A percentile compares a stretch with the other conserved stretches of the same genome.
These are phyloP conservation scores for Columba janthina DNA, from an alignment of 2,113 vertebrate genomes.

Conservation along the genomic window DNA sequence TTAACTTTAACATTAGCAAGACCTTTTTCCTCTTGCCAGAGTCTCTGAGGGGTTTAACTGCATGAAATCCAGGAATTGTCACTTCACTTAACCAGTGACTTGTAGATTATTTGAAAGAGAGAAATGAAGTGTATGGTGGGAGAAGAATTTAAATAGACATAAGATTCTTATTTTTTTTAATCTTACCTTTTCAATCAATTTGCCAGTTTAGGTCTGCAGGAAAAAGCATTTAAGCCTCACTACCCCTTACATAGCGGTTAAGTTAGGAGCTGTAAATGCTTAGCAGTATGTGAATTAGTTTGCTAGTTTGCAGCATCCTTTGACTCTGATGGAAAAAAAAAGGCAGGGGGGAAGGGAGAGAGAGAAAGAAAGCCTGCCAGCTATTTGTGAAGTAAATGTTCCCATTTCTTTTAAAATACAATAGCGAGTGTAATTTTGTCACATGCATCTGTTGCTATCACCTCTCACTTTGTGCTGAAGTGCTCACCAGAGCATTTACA, in stretches of 20 bases:
- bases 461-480: conserved; percentile 80
- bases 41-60: not conserved
- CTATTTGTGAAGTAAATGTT: conserved; percentile 77
- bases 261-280: not conserved
- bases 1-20: not conserved
- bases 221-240: not conserved
- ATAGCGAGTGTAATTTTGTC: conserved; percentile 82
- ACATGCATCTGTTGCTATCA: conserved; percentile 82
- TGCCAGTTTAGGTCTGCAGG: not conserved
- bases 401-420: conserved; percentile 79
- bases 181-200: not conserved
- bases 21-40: not conserved
- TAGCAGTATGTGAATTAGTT: conserved; percentile 30
- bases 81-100: not conserved
- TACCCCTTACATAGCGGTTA: not conserved
- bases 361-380: conserved; percentile 61
- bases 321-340: conserved; percentile 21
- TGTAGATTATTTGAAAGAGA: not conserved
- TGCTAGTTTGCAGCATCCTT: conserved; percentile 42
- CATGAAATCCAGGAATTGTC: not conserved
- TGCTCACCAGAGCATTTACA: conserved; percentile 81
- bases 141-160: not conserved
- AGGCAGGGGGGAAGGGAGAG: not conserved
- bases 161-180: not conserved
- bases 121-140: not conserved